Conservation (phyloP, 2,113 vertebrate genomes). For the Neolamprologus fasciatus region DNA sequence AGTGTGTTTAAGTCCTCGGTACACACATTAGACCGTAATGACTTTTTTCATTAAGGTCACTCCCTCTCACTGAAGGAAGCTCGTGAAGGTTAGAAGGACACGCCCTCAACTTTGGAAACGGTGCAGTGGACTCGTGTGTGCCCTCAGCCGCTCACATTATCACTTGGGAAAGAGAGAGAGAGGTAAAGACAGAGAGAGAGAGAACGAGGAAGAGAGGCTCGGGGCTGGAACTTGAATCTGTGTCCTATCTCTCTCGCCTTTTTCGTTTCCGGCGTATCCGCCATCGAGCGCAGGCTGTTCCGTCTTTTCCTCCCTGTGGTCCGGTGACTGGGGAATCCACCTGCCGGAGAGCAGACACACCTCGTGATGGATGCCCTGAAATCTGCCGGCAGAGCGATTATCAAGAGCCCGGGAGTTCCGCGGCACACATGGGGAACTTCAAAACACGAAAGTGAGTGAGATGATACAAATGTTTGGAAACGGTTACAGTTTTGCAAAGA, state of each 20-base stretch:
- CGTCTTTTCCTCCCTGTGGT: neutral
- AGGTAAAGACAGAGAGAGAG: too few species aligned
- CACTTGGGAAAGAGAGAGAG: neutral
- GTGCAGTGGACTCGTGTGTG: neutral
- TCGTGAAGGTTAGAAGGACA: constrained; percentile 30
- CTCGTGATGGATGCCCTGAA: constrained; percentile 79
- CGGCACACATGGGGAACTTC: constrained; percentile 80
- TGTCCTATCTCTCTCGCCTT: neutral
- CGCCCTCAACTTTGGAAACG: constrained; percentile 47
- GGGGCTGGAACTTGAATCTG: neutral
- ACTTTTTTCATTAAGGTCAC: neutral
- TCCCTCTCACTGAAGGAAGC: neutral
- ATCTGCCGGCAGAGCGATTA: constrained; percentile 81
- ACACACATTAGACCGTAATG: neutral
- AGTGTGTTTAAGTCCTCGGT: neutral
- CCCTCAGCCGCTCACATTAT: neutral
- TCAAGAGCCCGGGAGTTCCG: constrained; percentile 81
- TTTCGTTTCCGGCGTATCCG: neutral
- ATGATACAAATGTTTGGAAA: neutral
- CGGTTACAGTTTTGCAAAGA: neutral
- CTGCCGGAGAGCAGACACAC: constrained; percentile 47
- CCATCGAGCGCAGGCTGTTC: neutral
- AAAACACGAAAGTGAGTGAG: constrained; percentile 78
- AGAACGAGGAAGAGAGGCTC: neutral
- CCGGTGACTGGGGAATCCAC: constrained; percentile 30